Conservation (phyloP, 1,140 invertebrate genomes). For the Harlomillsia oculata region DNA sequence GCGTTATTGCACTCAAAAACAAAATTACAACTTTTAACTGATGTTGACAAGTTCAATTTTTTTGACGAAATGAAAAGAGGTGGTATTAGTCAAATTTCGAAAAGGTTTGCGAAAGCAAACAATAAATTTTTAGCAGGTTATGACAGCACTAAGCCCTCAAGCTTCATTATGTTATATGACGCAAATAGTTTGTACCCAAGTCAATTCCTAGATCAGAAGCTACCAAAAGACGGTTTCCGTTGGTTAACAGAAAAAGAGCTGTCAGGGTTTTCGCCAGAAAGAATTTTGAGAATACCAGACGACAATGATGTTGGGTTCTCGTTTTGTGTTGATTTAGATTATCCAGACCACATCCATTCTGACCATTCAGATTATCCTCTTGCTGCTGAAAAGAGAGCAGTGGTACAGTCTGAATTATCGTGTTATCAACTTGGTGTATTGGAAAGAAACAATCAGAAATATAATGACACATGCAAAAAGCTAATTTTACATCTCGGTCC, state of each 20-base stretch:
- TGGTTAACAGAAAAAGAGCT: constrained; percentile 18
- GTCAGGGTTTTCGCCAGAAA: not conserved
- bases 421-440: constrained; percentile 3
- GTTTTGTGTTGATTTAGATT: constrained; percentile 36
- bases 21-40: constrained; percentile 31
- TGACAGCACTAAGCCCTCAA: constrained; percentile 2
- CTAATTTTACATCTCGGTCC: constrained; percentile 11
- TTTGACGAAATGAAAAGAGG: constrained; percentile 34
- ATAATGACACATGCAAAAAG: constrained; percentile 4
- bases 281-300: constrained; percentile 17
- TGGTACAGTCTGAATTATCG: not conserved
- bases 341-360: constrained; percentile 35
- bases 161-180: constrained; percentile 18
- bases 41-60: constrained; percentile 36
- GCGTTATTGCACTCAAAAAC: constrained; percentile 31
- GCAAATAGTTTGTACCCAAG: constrained; percentile 38
- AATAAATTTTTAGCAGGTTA: constrained; percentile 34
- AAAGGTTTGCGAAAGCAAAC: constrained; percentile 6
- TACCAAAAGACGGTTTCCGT: constrained; percentile 31
- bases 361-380: constrained; percentile 35
- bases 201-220: constrained; percentile 23
- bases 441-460: not conserved
- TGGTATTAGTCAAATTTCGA: constrained; percentile 32
- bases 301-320: constrained; percentile 33
- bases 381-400: constrained; percentile 15